Conservation (phyloP, 1,140 invertebrate genomes). For the Scaptomyza hsui region DNA sequence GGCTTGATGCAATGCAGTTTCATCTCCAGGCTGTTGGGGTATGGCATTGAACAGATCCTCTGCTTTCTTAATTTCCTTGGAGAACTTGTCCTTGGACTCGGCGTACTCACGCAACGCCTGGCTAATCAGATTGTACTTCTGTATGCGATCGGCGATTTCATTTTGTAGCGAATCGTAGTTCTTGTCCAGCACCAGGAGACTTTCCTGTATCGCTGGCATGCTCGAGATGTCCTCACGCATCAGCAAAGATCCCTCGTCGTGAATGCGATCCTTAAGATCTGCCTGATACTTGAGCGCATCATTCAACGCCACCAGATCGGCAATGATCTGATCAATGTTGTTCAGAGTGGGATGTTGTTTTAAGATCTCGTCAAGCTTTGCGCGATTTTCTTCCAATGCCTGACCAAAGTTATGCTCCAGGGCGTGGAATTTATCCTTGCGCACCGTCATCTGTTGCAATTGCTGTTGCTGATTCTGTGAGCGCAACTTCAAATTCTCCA, state of each 20-base stretch:
- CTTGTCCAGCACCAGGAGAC: constrained; percentile 89
- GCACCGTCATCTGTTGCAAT: constrained; percentile 88
- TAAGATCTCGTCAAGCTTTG: constrained; percentile 86
- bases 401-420: constrained; percentile 88
- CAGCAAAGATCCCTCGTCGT: constrained; percentile 89
- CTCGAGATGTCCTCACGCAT: constrained; percentile 92
- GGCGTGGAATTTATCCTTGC: constrained; percentile 89
- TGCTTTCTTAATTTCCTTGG: constrained; percentile 88
- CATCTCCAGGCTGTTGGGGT: constrained; percentile 72
- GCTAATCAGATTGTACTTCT: constrained; percentile 89
- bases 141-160: constrained; percentile 89
- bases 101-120: constrained; percentile 90
- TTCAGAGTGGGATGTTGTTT: constrained; percentile 72
- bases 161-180: constrained; percentile 92
- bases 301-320: constrained; percentile 74
- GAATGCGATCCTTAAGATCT: constrained; percentile 86
- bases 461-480: constrained; percentile 88
- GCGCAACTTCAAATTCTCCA: constrained; percentile 87
- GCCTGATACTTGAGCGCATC: constrained; percentile 85
- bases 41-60: constrained; percentile 69
- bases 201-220: constrained; percentile 91
- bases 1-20: constrained; percentile 85
- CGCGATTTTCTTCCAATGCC: constrained; percentile 86
- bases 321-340: constrained; percentile 84
- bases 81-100: constrained; percentile 88